Conservation (phyloP, 1,140 invertebrate genomes). For the Drosophila azteca region DNA sequence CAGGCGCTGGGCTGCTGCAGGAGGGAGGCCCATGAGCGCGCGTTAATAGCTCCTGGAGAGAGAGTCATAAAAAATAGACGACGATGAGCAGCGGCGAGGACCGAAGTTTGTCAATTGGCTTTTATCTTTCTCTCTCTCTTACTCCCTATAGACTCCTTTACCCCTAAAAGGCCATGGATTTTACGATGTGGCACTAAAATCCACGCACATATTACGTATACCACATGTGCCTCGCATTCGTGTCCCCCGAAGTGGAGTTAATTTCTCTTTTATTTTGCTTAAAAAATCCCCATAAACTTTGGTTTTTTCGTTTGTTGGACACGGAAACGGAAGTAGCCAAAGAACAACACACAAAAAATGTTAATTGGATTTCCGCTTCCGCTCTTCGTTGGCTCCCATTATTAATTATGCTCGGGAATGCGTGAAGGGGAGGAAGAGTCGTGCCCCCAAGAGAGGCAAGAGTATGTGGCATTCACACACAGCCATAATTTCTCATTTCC, state of each 20-base stretch:
- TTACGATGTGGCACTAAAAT: slow-evolving; percentile 69
- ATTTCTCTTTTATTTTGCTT: too few species aligned
- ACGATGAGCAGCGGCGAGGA: slow-evolving; percentile 31
- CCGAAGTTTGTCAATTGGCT: slow-evolving; percentile 55
- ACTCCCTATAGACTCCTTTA: too few species aligned
- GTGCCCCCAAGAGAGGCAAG: slow-evolving; percentile 1
- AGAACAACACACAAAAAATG: slow-evolving; percentile 45
- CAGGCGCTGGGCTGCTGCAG: background rate
- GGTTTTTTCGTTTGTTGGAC: slow-evolving; percentile 39
- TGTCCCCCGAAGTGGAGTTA: background rate
- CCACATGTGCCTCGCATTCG: slow-evolving; percentile 53
- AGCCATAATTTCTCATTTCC: slow-evolving; percentile 41
- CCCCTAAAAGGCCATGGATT: slow-evolving; percentile 29
- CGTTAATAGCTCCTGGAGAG: slow-evolving; percentile 46
- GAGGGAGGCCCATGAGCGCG: slow-evolving; percentile 36
- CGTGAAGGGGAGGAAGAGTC: slow-evolving; percentile 3
- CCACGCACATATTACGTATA: slow-evolving; percentile 61
- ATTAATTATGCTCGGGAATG: slow-evolving; percentile 53
- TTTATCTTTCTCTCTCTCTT: background rate
- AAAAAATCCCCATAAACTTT: slow-evolving; percentile 40
- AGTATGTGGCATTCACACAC: slow-evolving; percentile 3
- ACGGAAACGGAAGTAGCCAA: slow-evolving; percentile 48
- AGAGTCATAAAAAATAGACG: slow-evolving; percentile 56
- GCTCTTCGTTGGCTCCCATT: slow-evolving; percentile 20
- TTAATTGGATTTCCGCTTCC: slow-evolving; percentile 71